A percentile compares a stretch with the other conserved stretches of the same genome.
Conservation (phyloP, 2,113 vertebrate species). For the Aegotheles bennettii region DNA sequence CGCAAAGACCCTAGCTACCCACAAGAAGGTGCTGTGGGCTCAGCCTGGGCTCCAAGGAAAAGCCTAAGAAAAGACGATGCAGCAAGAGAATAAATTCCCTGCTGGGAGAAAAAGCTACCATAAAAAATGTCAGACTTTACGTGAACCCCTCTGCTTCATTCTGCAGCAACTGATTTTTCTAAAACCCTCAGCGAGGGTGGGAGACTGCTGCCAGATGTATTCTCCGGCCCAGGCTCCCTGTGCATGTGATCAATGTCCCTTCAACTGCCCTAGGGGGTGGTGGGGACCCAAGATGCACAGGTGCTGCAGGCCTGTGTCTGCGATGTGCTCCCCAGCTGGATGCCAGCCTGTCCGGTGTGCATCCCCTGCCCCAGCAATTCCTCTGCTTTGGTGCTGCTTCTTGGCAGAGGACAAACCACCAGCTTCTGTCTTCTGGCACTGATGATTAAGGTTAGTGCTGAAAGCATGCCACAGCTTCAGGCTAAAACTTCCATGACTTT, state of each 20-base stretch:
- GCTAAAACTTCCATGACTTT: background rate
- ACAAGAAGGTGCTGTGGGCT: background rate
- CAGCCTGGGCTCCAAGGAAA: background rate
- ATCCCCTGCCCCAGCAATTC: rapidly evolving
- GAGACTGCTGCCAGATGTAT: background rate
- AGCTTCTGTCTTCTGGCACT: background rate
- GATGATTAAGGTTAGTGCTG: background rate
- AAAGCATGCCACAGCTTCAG: background rate
- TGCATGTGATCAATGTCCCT: rapidly evolving
- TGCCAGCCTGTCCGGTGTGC: rapidly evolving
- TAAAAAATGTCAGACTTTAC: background rate
- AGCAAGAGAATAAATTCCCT: background rate
- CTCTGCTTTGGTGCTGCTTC: background rate
- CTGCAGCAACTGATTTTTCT: background rate
- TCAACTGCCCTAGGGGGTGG: background rate
- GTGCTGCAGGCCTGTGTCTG: background rate
- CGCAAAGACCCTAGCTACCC: no score
- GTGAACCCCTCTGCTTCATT: background rate
- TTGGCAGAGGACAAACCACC: background rate
- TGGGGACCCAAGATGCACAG: background rate
- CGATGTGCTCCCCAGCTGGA: background rate
- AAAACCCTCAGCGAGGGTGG: background rate
- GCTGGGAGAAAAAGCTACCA: background rate
- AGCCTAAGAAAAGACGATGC: background rate
- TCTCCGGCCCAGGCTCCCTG: background rate